phyloP scores from a whole-genome alignment of 2,113 vertebrate species.

The Labrus mixtus region DNA sequence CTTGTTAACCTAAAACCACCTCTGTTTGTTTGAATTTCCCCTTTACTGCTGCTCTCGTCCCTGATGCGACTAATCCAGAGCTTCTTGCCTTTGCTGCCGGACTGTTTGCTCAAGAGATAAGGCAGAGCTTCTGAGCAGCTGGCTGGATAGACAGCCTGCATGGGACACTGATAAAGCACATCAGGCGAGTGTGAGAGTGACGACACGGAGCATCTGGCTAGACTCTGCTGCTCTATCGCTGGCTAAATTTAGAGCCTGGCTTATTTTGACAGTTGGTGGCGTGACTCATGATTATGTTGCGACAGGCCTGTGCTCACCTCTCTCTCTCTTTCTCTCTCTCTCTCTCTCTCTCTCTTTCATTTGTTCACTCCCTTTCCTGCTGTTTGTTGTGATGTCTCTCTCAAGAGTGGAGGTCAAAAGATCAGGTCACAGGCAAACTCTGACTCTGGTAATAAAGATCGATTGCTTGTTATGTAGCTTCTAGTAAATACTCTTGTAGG shows the following conservation, averaged over 20 bases:
- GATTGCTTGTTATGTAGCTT: constrained; percentile 21
- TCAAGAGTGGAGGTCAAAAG: constrained; percentile 30
- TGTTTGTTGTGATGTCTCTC: constrained; percentile 26
- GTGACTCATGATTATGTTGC: constrained; percentile 67
- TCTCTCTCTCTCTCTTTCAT: constrained; percentile 10
- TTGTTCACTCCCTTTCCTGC: neutral
- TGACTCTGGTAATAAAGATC: constrained; percentile 48
- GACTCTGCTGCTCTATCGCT: constrained; percentile 55
- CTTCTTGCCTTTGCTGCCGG: constrained; percentile 40
- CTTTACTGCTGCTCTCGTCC: constrained; percentile 30
- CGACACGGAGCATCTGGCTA: constrained; percentile 75
- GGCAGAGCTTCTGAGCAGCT: constrained; percentile 61
- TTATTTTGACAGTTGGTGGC: constrained; percentile 70
- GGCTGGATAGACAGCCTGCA: constrained; percentile 61
- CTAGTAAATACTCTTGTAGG: constrained; percentile 35
- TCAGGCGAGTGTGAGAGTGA: constrained; percentile 69
- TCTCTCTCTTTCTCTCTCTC: constrained; percentile 18
- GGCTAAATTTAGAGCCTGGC: constrained; percentile 74
- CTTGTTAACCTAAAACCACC: constrained; percentile 13
- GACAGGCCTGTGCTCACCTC: constrained; percentile 53
- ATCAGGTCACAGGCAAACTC: constrained; percentile 40
- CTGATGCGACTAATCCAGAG: constrained; percentile 53
- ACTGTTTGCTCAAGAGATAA: constrained; percentile 74
- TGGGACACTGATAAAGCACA: constrained; percentile 72
- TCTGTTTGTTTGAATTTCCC: constrained; percentile 43